Evolutionary conservation across 2,797 vertebrate genomes (phyloP).

Genomic region (Galagoides demidoff): DNA sequence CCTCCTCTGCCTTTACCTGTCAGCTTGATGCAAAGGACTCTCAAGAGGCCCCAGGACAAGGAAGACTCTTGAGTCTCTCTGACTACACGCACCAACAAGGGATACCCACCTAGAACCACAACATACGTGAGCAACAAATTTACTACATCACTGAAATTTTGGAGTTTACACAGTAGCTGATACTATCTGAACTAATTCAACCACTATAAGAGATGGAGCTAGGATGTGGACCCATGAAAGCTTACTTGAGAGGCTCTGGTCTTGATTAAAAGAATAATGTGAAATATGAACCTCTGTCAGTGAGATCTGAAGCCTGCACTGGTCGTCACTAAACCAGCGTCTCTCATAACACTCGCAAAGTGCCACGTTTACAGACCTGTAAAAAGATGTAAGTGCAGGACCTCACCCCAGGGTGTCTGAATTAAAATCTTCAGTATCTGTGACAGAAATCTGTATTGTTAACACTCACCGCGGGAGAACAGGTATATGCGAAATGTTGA

Average conservation of each 20-base stretch:
- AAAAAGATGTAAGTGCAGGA: background rate
- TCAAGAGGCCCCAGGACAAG: background rate
- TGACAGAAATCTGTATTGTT: background rate
- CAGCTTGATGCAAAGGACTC: background rate
- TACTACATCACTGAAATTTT: background rate
- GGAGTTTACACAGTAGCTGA: background rate
- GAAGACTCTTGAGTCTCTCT: background rate
- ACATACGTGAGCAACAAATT: background rate
- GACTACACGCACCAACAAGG: background rate
- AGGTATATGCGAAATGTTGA: background rate
- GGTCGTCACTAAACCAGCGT: background rate
- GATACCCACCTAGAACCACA: background rate
- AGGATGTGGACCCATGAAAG: background rate
- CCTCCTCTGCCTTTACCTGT: background rate
- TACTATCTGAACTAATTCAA: background rate
- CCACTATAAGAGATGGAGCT: background rate
- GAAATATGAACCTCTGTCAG: background rate
- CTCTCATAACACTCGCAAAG: background rate
- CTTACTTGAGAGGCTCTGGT: background rate
- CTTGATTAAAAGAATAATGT: background rate
- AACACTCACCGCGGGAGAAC: background rate
- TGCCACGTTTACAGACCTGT: background rate
- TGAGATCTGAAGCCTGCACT: background rate
- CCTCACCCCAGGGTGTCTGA: background rate
- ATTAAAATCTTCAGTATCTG: background rate